Base-by-base conservation (phyloP, 2,888 invertebrate species). In the Allolobophora icterica region DNA sequence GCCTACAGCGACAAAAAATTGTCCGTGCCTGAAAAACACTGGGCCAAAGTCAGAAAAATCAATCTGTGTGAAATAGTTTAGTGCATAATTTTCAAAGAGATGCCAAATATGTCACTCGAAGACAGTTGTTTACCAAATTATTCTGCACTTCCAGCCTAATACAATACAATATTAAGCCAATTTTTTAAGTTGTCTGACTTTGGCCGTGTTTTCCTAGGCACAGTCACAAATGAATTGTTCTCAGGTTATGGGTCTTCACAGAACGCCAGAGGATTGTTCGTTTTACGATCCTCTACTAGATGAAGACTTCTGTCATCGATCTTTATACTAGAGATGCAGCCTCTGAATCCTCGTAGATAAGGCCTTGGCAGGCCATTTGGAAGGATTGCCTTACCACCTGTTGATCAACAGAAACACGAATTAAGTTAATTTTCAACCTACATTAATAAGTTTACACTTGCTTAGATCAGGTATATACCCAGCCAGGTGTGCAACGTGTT, bases 201-300 rank as follows among this genome's bases (percentile, higher is more conserved):
- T n/a, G 71, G 71, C n/a, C 71, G 11, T 3, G 71, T 71, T 71
- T 19, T 71, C 1, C 1, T 19, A 35, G 35, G 84, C 34, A 17
- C 87, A 87, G 87, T 35, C 38, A 34, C 0, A 87, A 83, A 35
- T 24, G 34, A 11, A 35, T 35, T 87, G 24, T 35, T 35, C 11
- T 19, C 35, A 87, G 87, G 87, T 35, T 38, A 87, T 87, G 87
- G 71, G 71, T 71, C 71, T n/a, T 71, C 71, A n/a, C 71, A 71
- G 71, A 71, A 71, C 6, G 71, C 13, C 30, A 87, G 87, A 87
- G 19, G 87, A 38, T 38, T 38, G 38, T 38, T 38, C 19, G 87
- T 87, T 87, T 87, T 87, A 38, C 87, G 87, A 87, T 87, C 87
- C 13, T 87, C 35, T 87, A 87, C 38, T 6, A 87, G 87, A 35